These are phyloP conservation scores for Lanius collurio DNA, from an alignment of 2,113 vertebrate species.

Conservation along the genomic window DNA sequence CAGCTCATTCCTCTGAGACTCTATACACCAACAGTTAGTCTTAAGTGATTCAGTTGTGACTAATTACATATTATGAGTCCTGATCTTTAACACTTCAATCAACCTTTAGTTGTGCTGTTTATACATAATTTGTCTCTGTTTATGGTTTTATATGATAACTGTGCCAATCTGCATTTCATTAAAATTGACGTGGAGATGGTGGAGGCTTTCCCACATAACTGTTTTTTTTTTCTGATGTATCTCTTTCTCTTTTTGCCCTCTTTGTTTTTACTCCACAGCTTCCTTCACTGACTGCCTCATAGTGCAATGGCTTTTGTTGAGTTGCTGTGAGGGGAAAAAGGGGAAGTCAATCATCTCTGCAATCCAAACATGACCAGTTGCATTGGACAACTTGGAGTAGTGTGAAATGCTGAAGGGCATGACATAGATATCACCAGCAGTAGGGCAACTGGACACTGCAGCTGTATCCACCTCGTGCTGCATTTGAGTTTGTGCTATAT, in stretches of 20 bases:
- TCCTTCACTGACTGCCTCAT: neutral
- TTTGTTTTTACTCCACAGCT: neutral
- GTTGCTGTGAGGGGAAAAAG: neutral
- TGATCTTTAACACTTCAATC: slow-evolving; percentile 45
- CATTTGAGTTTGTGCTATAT: neutral
- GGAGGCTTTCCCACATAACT: neutral
- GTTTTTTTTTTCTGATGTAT: neutral
- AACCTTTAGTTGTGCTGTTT: slow-evolving; percentile 11
- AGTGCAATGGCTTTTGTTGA: neutral
- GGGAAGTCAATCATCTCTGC: neutral
- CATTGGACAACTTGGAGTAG: neutral
- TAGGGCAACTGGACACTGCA: neutral
- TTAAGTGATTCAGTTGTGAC: slow-evolving; percentile 26
- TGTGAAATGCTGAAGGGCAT: neutral
- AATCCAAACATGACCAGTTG: neutral
- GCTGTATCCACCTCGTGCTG: neutral
- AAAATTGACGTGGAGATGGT: neutral
- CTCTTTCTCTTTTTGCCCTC: neutral
- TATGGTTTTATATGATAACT: slow-evolving; percentile 7
- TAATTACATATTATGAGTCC: slow-evolving; percentile 11
- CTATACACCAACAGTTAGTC: neutral
- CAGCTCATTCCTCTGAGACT: neutral
- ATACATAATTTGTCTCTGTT: slow-evolving; percentile 13
- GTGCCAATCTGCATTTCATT: slow-evolving; percentile 13
- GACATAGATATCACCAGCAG: rapidly evolving